Evolutionary conservation across 2,797 vertebrate species (phyloP).

Genomic region (Xenentodon cancila): DNA sequence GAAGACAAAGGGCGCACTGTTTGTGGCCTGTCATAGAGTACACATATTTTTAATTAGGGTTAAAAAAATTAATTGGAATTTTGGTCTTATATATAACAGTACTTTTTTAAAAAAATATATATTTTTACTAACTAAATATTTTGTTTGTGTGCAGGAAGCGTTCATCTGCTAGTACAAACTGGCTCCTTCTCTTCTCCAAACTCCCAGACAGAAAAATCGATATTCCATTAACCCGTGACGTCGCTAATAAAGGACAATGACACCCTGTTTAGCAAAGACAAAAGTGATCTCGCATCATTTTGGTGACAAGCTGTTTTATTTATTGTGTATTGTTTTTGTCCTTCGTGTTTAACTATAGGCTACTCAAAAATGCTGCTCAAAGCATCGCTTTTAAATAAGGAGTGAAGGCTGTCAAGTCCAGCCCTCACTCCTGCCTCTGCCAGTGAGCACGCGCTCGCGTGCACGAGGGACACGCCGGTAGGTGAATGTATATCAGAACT

Average conservation of each 20-base stretch:
- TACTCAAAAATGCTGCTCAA: constrained; percentile 12
- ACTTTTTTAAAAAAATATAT: background rate
- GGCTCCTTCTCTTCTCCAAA: constrained; percentile 25
- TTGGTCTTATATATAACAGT: background rate
- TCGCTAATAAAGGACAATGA: constrained; percentile 70
- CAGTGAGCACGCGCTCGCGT: no score
- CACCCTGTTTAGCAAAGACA: constrained; percentile 51
- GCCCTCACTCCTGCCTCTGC: no score
- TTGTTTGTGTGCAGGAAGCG: background rate
- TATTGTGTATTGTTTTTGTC: no score
- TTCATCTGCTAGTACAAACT: constrained; percentile 40
- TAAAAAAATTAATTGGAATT: no score
- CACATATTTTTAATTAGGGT: background rate
- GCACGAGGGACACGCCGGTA: constrained; percentile 55
- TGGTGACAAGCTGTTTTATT: constrained; percentile 47
- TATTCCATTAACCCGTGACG: constrained; percentile 73
- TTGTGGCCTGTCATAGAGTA: background rate
- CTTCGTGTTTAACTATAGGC: constrained; percentile 16
- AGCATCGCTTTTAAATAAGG: constrained; percentile 4
- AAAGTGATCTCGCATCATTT: constrained; percentile 35
- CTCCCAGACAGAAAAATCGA: constrained; percentile 68
- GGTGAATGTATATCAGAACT: constrained; percentile 50
- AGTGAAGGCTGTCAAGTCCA: background rate
- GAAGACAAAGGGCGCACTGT: background rate
- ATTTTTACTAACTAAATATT: background rate